Percentiles rank a stretch among this genome's conserved stretches.
These are phyloP conservation scores for Corapipo altera DNA, from an alignment of 2,113 vertebrate genomes.

Conservation along the genomic window DNA sequence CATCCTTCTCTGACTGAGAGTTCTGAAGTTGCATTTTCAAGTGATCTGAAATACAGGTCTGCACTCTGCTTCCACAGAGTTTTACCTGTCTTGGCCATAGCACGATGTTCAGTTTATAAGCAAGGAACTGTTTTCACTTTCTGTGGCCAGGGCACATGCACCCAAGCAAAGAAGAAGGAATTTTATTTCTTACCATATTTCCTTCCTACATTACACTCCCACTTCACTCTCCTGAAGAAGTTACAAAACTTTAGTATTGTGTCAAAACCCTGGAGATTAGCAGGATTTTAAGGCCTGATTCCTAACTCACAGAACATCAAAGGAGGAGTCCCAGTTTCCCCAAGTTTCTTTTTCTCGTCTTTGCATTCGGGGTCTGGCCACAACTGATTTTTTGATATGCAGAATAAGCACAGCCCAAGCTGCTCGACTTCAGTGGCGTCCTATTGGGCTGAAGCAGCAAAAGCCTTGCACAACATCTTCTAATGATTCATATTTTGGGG, in stretches of 20 bases:
- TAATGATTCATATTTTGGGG: neutral
- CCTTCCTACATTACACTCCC: neutral
- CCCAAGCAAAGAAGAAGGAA: neutral
- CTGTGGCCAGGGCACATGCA: neutral
- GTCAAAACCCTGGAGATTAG: neutral
- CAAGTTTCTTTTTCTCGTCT: neutral
- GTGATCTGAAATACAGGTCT: neutral
- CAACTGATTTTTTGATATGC: neutral
- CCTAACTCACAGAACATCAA: neutral
- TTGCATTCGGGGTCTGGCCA: neutral
- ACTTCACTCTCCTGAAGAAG: neutral
- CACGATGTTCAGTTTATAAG: fast-evolving
- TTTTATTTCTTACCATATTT: neutral
- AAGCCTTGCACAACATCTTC: neutral
- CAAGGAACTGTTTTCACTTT: neutral
- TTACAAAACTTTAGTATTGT: neutral
- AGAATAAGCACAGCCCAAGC: neutral
- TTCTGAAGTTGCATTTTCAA: fast-evolving
- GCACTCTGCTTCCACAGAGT: neutral
- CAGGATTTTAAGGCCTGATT: neutral
- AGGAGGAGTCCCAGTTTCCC: neutral
- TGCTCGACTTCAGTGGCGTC: neutral
- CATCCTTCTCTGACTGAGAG: neutral
- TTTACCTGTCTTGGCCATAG: neutral
- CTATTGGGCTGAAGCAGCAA: neutral